Evolutionary conservation across 2,797 vertebrate species (phyloP).

Genomic region (Brotogeris chrysoptera): DNA sequence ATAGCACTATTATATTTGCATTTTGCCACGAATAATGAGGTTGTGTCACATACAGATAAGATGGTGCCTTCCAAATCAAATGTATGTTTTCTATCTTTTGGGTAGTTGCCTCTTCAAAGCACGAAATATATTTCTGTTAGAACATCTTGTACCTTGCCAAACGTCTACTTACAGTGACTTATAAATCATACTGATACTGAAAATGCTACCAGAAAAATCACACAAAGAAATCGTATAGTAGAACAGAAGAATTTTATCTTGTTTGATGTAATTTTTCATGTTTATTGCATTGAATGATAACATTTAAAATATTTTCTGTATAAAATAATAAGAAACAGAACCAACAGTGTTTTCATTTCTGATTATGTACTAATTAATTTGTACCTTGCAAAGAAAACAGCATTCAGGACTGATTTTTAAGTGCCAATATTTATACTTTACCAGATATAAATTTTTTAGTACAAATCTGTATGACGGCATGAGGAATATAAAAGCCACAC

Average conservation of each 20-base stretch:
- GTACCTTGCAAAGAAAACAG: neutral
- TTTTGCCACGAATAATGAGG: conserved; percentile 44
- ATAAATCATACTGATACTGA: neutral
- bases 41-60: neutral
- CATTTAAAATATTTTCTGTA: neutral
- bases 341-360: neutral
- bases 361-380: neutral
- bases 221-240: neutral
- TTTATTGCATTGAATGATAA: neutral
- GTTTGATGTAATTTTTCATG: neutral
- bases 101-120: neutral
- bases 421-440: neutral
- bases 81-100: conserved; percentile 25
- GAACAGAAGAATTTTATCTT: neutral
- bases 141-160: neutral
- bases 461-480: neutral
- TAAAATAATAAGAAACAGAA: neutral
- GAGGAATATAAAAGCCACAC: neutral
- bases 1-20: conserved; percentile 79
- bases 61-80: conserved; percentile 13
- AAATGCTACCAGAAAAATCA: neutral
- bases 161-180: neutral
- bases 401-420: neutral
- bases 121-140: neutral
- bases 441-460: neutral